Percentiles rank a stretch among this genome's conserved stretches.
These are phyloP conservation scores for Paedocypris micromegethes DNA, from an alignment of 2,797 vertebrate species.

Conservation along the genomic window DNA sequence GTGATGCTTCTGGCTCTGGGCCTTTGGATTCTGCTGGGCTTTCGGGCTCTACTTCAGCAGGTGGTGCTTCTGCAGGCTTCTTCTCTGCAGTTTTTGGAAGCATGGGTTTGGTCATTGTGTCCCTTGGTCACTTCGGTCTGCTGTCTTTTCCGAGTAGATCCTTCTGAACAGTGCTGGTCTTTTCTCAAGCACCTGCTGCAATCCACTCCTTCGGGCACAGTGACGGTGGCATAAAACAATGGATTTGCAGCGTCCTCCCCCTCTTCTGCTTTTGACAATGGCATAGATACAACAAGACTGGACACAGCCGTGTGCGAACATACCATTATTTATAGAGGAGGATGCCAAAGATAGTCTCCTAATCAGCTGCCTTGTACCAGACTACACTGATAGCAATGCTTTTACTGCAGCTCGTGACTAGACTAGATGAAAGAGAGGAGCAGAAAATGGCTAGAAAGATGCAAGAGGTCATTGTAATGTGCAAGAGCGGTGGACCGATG, in stretches of 20 bases:
- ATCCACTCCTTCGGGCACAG: conserved; percentile 30
- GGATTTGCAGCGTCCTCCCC: conserved; percentile 45
- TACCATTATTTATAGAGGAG: conserved; percentile 68
- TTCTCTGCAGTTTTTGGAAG: conserved; percentile 63
- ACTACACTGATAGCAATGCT: conserved; percentile 49
- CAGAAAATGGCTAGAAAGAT: conserved; percentile 16
- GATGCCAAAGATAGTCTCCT: conserved; percentile 66
- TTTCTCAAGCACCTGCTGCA: conserved; percentile 35
- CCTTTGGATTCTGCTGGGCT: conserved; percentile 34
- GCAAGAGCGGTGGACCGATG: no score
- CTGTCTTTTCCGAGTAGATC: conserved; percentile 5
- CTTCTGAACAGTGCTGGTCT: conserved; percentile 22
- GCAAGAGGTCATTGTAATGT: no score
- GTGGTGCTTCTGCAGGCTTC: conserved; percentile 51
- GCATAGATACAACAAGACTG: conserved; percentile 14
- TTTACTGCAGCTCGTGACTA: conserved; percentile 43
- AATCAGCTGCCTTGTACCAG: conserved; percentile 60
- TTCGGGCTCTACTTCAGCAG: conserved; percentile 26
- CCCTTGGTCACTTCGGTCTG: conserved; percentile 15
- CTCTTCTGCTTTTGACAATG: conserved; percentile 29
- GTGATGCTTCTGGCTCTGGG: conserved; percentile 24
- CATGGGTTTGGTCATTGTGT: conserved; percentile 64
- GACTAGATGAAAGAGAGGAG: conserved; percentile 15
- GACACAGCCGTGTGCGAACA: conserved; percentile 41
- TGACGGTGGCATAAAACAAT: conserved; percentile 37